Conservation (phyloP, 1,140 invertebrate species). For the Melitaea cinxia region DNA sequence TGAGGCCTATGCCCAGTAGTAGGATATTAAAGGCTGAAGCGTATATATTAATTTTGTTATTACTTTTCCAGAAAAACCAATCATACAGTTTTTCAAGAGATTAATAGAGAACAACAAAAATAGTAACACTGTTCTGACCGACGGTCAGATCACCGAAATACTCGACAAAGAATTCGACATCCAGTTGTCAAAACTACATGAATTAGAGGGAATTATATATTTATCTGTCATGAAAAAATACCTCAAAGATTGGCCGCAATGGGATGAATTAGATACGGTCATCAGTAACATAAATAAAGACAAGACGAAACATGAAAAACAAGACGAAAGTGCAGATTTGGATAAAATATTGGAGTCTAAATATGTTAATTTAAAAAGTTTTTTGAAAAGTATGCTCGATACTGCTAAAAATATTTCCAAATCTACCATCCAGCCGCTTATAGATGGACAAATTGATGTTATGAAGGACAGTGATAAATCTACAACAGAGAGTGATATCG, state of each 20-base stretch:
- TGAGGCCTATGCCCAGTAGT: too few species aligned
- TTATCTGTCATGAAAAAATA: slow-evolving; percentile 65
- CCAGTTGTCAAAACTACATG: slow-evolving; percentile 41
- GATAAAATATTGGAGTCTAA: slow-evolving; percentile 45
- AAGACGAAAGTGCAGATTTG: too few species aligned
- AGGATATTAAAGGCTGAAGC: too few species aligned
- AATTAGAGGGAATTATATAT: slow-evolving; percentile 61
- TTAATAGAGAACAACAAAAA: slow-evolving; percentile 57
- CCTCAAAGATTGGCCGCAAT: slow-evolving; percentile 67
- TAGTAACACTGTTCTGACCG: slow-evolving; percentile 62
- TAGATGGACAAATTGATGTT: slow-evolving; percentile 11
- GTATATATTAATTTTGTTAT: neutral
- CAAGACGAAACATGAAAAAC: slow-evolving; percentile 29
- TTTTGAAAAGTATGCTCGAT: slow-evolving; percentile 47
- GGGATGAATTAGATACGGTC: slow-evolving; percentile 61
- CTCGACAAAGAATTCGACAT: slow-evolving; percentile 60
- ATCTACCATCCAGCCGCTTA: slow-evolving; percentile 22
- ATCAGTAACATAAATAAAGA: slow-evolving; percentile 40
- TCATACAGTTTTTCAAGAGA: slow-evolving; percentile 19
- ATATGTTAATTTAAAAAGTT: slow-evolving; percentile 51
- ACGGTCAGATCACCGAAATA: slow-evolving; percentile 61
- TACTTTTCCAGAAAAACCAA: neutral
- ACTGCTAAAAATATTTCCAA: slow-evolving; percentile 35
- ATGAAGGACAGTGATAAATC: slow-evolving; percentile 10
- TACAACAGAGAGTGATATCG: slow-evolving; percentile 16